A percentile compares a stretch with the other conserved stretches of the same genome.
Conservation (phyloP, 2,113 vertebrate species). For the Leptosomus discolor region DNA sequence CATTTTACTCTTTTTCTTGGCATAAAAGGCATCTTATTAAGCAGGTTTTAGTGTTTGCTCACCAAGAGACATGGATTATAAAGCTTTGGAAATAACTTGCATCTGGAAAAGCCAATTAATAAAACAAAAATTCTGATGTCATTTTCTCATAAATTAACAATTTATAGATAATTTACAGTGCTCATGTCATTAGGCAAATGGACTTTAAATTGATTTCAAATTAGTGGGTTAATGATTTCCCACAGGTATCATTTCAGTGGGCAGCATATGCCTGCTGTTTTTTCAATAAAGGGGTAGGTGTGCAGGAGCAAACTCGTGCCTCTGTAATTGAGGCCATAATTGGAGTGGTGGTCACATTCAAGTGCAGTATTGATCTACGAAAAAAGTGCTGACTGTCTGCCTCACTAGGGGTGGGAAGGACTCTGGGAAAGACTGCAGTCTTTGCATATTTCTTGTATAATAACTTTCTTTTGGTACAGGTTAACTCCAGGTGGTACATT, state of each 20-base stretch:
- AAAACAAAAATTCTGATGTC: conserved; percentile 58
- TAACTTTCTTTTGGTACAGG: background rate
- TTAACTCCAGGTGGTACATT: background rate
- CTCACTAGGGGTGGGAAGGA: background rate
- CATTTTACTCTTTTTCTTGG: conserved; percentile 11
- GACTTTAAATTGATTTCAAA: conserved; percentile 78
- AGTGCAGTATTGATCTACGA: conserved; percentile 65
- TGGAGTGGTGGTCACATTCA: conserved; percentile 59
- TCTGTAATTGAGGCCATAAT: conserved; percentile 57
- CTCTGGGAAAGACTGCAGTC: background rate
- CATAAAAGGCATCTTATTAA: conserved; percentile 13
- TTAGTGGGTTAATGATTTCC: conserved; percentile 75
- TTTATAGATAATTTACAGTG: conserved; percentile 66
- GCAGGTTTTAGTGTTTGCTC: background rate
- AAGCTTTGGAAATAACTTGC: conserved; percentile 17
- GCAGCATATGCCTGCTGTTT: background rate
- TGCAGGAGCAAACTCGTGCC: conserved; percentile 3
- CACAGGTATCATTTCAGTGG: conserved; percentile 32
- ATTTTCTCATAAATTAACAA: conserved; percentile 69
- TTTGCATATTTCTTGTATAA: background rate
- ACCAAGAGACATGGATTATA: background rate
- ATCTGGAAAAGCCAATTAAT: conserved; percentile 55
- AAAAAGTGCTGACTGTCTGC: background rate
- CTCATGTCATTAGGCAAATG: conserved; percentile 76
- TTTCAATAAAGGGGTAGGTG: conserved; percentile 35